Evolutionary conservation across 2,888 invertebrate species (phyloP).

Genomic region (Sarcophaga rosellei): DNA sequence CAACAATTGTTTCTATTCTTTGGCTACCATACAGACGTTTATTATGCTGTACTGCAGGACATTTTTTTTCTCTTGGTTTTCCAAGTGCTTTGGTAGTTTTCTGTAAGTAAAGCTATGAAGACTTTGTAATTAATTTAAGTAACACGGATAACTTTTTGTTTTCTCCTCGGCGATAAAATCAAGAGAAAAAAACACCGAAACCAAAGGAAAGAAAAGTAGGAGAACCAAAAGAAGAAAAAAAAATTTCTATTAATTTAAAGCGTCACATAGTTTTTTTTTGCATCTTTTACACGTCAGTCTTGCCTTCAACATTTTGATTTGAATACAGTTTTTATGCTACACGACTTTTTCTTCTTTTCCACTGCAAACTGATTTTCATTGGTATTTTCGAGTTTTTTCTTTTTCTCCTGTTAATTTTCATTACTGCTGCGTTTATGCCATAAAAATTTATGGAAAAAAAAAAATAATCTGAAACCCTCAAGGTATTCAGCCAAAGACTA

Average conservation of each 20-base stretch:
- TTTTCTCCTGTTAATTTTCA: too few relatives aligned
- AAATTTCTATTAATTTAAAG: conserved; percentile 26
- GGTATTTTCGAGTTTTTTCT: conserved; percentile 28
- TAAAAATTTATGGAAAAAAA: not conserved
- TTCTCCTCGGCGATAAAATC: conserved; percentile 24
- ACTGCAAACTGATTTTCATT: not conserved
- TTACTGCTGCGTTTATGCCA: not conserved
- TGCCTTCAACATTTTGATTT: conserved; percentile 3
- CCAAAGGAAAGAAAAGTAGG: not conserved
- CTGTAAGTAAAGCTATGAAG: conserved; percentile 29
- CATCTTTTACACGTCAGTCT: not conserved
- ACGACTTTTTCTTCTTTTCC: too few relatives aligned
- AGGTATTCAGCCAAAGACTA: conserved; percentile 26
- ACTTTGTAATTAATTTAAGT: conserved; percentile 57
- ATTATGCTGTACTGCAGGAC: not conserved
- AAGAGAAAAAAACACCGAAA: not conserved
- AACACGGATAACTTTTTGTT: conserved; percentile 33
- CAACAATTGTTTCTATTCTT: conserved; percentile 13
- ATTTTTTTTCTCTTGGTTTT: not conserved
- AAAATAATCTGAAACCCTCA: conserved; percentile 32
- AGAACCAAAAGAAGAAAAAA: too few relatives aligned
- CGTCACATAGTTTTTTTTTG: conserved; percentile 16
- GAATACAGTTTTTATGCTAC: not conserved
- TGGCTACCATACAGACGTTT: not conserved
- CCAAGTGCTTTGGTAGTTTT: not conserved